Evolutionary conservation across 2,797 vertebrate species (phyloP).

Genomic region (Tenualosa ilisha): DNA sequence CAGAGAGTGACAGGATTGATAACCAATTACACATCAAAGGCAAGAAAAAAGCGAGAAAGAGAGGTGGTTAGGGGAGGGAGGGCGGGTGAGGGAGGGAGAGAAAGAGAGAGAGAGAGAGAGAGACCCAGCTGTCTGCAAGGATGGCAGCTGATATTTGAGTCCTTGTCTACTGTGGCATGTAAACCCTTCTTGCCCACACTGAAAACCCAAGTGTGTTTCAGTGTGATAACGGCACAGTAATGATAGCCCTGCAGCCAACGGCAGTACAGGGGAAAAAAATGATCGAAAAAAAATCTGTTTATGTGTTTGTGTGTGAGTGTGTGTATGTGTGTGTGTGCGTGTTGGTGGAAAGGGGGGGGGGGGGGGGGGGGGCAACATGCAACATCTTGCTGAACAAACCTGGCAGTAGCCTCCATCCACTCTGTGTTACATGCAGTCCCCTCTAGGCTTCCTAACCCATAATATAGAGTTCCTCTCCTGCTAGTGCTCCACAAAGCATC

Average conservation of each 20-base stretch:
- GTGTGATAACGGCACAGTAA: background rate
- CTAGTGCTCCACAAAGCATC: background rate
- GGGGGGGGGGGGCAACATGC: no score
- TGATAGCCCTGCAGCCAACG: constrained; percentile 17
- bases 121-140: background rate
- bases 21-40: background rate
- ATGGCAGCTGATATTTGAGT: background rate
- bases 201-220: background rate
- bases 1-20: background rate
- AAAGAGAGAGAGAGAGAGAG: background rate
- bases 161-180: background rate
- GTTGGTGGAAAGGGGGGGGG: background rate
- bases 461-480: background rate
- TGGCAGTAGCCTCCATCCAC: background rate
- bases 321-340: background rate
- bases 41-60: background rate
- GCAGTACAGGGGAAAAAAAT: background rate
- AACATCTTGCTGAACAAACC: background rate
- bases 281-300: background rate
- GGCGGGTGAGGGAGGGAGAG: background rate
- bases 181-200: background rate
- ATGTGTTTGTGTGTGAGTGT: background rate
- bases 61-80: background rate
- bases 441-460: background rate
- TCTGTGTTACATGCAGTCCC: background rate